Evolutionary conservation across 2,888 invertebrate genomes (phyloP).

Genomic region (Ferrisia virgata): DNA sequence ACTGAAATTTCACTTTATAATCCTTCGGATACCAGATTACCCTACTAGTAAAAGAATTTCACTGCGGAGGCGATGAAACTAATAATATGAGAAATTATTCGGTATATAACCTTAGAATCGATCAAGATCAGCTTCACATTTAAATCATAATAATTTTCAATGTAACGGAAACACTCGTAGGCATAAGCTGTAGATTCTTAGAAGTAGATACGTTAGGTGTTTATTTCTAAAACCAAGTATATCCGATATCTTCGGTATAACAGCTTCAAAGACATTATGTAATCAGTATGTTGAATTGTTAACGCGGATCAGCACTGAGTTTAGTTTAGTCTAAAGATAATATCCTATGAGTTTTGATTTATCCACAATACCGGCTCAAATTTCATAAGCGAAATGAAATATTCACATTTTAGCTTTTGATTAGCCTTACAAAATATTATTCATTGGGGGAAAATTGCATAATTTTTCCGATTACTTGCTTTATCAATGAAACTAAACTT

Average conservation of each 20-base stretch:
- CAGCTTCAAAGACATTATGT: background rate
- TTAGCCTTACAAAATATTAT: background rate
- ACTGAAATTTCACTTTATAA: background rate
- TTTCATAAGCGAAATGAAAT: background rate
- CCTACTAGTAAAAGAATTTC: too few relatives aligned
- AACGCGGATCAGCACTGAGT: background rate
- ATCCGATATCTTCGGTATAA: background rate
- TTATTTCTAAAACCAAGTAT: too few relatives aligned
- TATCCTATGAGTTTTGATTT: background rate
- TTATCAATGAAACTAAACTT: too few relatives aligned
- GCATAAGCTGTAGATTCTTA: too few relatives aligned
- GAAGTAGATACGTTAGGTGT: too few relatives aligned
- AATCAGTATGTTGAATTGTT: background rate
- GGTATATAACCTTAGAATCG: too few relatives aligned
- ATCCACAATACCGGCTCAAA: background rate
- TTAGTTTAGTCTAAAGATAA: background rate
- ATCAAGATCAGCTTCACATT: too few relatives aligned
- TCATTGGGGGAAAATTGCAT: background rate
- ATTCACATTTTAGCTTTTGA: background rate
- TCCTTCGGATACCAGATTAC: too few relatives aligned
- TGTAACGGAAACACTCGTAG: too few relatives aligned
- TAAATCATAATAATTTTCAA: too few relatives aligned
- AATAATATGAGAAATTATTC: background rate
- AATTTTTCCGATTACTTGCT: background rate
- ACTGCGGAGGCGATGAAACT: background rate